Base-by-base conservation (phyloP, 2,888 invertebrate genomes). In the Sipha maydis region DNA sequence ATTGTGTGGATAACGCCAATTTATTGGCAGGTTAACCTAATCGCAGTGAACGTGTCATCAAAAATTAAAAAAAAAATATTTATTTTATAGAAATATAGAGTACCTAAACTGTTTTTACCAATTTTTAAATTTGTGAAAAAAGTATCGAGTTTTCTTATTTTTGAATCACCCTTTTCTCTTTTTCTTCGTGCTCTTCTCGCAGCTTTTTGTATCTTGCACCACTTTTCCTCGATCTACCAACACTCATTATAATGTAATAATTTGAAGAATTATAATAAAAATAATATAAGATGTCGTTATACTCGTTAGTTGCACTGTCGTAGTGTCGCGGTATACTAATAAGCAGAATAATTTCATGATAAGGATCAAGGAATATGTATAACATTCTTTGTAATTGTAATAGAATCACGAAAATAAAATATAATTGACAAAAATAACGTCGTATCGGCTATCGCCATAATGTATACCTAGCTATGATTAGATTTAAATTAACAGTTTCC, bases 111-210 rank as follows among this genome's bases (percentile, higher is more conserved):
- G 76, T 76, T 76, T 76, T 76, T 76, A 76, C 48, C 48, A 41
- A 25, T 76, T 48, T 76, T 76, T 76, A 76, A 76, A 41, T 76
- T 48, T 76, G 76, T 69, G 69, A 69, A 69, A 69, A 69, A 69
- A 69, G 28, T 69, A 69, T 69, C 28, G 28, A 80, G 56, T 80
- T 80, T 48, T 83, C 77, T 25, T 77, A 54, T 86, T 89, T 85
- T 84, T 48, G n/a, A 69, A 78, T 54, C 14, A 78, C 54, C 77
- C 54, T 78, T 78, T 78, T 78, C 28, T 78, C 77, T 54, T 78
- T 78, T 78, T 78, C 77, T 78, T 78, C 48, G 19, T 78, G 77
- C 77, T 78, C 77, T 78, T 78, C 77, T 78, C 77, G 77, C 77
- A 54, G 77, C 54, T 78, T 78, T 78, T 78, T 78, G 54, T 78